A percentile compares a stretch with the other conserved stretches of the same genome.
Conservation (phyloP, 1,140 invertebrate genomes). For the Anoplolepis gracilipes region DNA sequence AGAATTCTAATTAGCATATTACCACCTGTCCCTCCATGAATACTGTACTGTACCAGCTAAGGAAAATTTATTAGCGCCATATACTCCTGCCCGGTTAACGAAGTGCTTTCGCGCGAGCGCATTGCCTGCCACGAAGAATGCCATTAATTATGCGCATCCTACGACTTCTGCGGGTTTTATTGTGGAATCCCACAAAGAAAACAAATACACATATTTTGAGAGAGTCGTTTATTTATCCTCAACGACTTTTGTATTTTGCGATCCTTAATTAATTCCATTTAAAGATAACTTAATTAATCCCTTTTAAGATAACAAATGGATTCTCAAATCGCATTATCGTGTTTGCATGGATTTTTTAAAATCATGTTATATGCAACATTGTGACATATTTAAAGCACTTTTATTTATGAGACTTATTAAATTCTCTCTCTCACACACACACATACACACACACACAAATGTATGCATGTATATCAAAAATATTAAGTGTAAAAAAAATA, state of each 20-base stretch:
- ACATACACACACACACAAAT: too few relatives aligned
- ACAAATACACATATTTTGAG: slow-evolving; percentile 18
- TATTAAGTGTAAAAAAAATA: too few relatives aligned
- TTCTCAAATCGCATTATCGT: not conserved
- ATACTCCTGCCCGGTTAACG: slow-evolving; percentile 48
- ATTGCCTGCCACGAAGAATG: slow-evolving; percentile 55
- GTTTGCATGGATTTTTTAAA: not conserved
- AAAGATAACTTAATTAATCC: slow-evolving; percentile 15
- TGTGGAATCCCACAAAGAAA: slow-evolving; percentile 39
- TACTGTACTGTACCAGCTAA: slow-evolving; percentile 11
- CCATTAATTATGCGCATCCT: slow-evolving; percentile 58
- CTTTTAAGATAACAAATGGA: not conserved
- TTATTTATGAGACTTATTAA: not conserved
- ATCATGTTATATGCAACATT: not conserved
- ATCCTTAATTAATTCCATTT: slow-evolving; percentile 16
- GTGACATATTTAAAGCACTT: not conserved
- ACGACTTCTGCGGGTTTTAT: slow-evolving; percentile 56
- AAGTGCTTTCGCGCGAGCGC: slow-evolving; percentile 54
- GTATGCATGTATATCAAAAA: too few relatives aligned
- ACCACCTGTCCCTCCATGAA: slow-evolving; percentile 65
- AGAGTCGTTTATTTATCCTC: not conserved
- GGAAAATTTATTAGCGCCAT: slow-evolving; percentile 54
- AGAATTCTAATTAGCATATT: slow-evolving; percentile 70
- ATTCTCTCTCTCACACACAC: too few relatives aligned
- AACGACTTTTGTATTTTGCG: not conserved